These are phyloP conservation scores for Drosophila sp. DNA, from an alignment of 1,140 invertebrate genomes.

Conservation along the genomic window DNA sequence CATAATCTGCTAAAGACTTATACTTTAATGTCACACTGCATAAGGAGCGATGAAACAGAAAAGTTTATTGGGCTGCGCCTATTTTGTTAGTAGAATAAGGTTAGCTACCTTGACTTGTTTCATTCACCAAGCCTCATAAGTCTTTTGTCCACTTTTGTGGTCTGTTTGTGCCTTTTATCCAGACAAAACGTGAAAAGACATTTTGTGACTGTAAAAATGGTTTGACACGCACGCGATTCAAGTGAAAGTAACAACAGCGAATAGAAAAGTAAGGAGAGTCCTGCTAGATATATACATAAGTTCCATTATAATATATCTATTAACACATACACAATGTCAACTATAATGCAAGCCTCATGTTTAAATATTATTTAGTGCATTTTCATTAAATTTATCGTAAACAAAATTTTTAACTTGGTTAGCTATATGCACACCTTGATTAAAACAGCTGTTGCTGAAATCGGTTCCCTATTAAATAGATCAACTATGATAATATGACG, in stretches of 20 bases:
- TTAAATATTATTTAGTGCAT: slow-evolving; percentile 2
- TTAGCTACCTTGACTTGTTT: slow-evolving; percentile 3
- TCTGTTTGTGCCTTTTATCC: slow-evolving; percentile 31
- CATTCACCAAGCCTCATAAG: slow-evolving; percentile 14
- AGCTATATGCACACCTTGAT: no score
- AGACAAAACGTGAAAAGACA: slow-evolving; percentile 69
- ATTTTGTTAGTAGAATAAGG: not conserved
- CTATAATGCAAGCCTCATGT: slow-evolving; percentile 15
- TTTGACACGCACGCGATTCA: slow-evolving; percentile 73
- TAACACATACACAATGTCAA: not conserved
- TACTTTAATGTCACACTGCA: no score
- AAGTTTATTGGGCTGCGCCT: slow-evolving; percentile 15
- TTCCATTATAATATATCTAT: not conserved
- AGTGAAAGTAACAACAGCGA: slow-evolving; percentile 60
- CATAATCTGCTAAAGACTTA: no score
- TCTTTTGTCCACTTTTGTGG: slow-evolving; percentile 26
- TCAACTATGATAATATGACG: no score
- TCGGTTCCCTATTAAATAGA: no score
- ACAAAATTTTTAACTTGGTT: no score
- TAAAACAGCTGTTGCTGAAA: no score
- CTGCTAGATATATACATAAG: slow-evolving; percentile 19
- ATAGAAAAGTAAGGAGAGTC: slow-evolving; percentile 59
- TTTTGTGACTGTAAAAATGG: slow-evolving; percentile 78
- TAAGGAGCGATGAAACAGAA: no score
- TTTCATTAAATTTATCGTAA: not conserved